These are phyloP conservation scores for Chiloscyllium punctatum DNA, from an alignment of 2,797 vertebrate species.

Conservation along the genomic window DNA sequence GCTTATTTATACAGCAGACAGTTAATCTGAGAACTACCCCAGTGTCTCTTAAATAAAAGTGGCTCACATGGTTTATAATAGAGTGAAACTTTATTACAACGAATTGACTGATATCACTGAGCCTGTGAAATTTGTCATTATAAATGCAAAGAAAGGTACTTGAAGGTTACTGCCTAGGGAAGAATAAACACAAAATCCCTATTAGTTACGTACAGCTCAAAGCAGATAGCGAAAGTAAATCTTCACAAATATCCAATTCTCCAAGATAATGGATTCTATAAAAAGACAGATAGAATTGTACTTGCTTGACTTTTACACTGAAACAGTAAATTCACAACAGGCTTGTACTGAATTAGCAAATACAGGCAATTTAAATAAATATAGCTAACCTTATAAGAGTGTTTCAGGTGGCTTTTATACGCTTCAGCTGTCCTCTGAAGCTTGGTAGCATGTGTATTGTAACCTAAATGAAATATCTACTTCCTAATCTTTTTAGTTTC, in stretches of 20 bases:
- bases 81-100: neutral
- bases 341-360: neutral
- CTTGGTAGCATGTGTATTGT: neutral
- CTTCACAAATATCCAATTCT: neutral
- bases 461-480: neutral
- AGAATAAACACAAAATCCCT: neutral
- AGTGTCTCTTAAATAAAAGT: neutral
- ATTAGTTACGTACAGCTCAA: neutral
- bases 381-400: no score
- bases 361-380: neutral
- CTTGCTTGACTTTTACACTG: neutral
- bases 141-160: neutral
- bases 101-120: neutral
- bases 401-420: neutral
- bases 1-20: neutral
- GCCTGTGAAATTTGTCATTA: neutral
- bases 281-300: neutral
- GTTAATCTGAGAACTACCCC: neutral
- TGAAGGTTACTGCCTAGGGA: neutral
- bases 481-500: neutral
- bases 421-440: neutral
- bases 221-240: neutral
- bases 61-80: neutral
- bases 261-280: neutral
- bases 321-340: neutral